phyloP scores from a whole-genome alignment of 2,797 vertebrate genomes.

The Alca torda region DNA sequence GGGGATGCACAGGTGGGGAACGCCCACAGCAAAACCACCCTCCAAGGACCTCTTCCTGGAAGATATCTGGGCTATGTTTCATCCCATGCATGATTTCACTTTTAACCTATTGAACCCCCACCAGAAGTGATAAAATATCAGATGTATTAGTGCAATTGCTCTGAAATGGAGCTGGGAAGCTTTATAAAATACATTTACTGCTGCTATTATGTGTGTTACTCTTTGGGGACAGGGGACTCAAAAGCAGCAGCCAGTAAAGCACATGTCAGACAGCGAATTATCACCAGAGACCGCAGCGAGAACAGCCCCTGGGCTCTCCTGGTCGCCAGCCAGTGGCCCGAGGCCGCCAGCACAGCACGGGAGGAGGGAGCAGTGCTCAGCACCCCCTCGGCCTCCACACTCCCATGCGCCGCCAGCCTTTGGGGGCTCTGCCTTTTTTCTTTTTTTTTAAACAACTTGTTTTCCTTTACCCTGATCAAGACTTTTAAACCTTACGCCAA shows the following conservation, averaged over 20 bases:
- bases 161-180: neutral
- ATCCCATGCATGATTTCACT: rapidly evolving
- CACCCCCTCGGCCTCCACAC: rapidly evolving
- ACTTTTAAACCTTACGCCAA: neutral
- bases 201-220: neutral
- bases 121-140: neutral
- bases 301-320: neutral
- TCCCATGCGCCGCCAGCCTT: neutral
- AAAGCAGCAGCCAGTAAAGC: neutral
- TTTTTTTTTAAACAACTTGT: neutral
- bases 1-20: neutral
- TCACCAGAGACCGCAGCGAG: rapidly evolving
- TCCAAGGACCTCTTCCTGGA: neutral
- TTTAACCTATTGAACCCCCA: neutral
- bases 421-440: neutral
- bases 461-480: neutral
- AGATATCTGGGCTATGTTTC: neutral
- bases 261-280: neutral
- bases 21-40: neutral
- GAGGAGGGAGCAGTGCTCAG: neutral
- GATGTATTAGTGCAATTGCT: neutral
- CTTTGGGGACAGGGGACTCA: neutral
- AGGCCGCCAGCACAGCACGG: rapidly evolving
- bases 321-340: neutral
- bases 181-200: neutral